Base-by-base conservation (phyloP, 1,140 invertebrate genomes). In the Berghia stephanieae region DNA sequence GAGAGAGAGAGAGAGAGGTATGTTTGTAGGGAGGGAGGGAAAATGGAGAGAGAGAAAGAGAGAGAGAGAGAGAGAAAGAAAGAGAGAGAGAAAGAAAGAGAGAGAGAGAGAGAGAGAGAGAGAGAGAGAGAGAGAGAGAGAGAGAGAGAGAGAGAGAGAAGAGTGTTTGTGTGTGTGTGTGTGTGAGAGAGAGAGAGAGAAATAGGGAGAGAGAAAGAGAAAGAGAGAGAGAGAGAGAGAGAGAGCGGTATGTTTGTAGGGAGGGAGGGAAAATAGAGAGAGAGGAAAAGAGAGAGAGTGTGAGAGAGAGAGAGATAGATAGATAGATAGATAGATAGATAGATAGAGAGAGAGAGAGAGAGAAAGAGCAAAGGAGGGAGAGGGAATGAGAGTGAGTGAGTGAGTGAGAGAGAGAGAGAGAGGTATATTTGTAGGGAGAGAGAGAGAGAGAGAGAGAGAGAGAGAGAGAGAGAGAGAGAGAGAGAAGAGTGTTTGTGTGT, bases 31-130 rank as follows among this genome's bases (percentile, higher is more conserved):
- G 57, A 63, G n/a, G 6, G 57, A 63, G n/a, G 10, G 57, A 63
- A 24, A 6, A 34, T 10, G n/a, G 6, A 63, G 6, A 63, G 6
- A 63, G 6, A 63, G 6, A 63, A 5, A 63, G 6, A 63, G 6
- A 63, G 6, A 63, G 6, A 63, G 6, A 63, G 6, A 63, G 6
- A 63, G 57, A 10, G n/a, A 63, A 34, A 63, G 57, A 63, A 34
- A 63, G 57, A n/a, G 57, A 63, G 57, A 63, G 57, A 63, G n/a
- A 63, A 34, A 63, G 57, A 63, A 34, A 63, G 57, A 24, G 34
- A 63, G n/a, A 63, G n/a, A 63, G 57, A 63, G 57, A 63, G 57
- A 63, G 57, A 63, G 57, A 63, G n/a, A 63, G 57, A 63, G n/a
- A 63, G 57, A 63, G 57, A 63, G 57, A 63, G 57, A 63, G 57